Base-by-base conservation (phyloP, 35 echinoderm and acorn worm species). In the Patiria miniata region DNA sequence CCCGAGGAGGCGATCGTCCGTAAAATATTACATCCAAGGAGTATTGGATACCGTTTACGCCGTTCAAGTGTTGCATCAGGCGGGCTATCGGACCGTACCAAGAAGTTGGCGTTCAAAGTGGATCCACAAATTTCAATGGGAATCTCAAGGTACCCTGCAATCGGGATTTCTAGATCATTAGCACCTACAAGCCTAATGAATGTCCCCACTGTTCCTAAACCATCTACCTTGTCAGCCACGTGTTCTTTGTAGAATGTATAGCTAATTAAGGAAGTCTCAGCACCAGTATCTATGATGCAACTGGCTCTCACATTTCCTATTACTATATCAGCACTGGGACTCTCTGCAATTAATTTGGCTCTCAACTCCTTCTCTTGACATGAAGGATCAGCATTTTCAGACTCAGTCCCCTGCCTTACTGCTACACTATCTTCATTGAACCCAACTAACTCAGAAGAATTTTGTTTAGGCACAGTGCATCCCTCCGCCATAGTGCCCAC, bases 211-310 rank as follows among this genome's bases (percentile, higher is more conserved):
- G 79, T 56, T 28, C 61, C 26, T 23, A 69, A 29, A 69, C 22
- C 34, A 21, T 44, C 68, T 17, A 82, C 32, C 28, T 78, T 57
- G 51, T 87, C 76, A 37, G 47, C 76, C 26, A 93, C 36, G 23
- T 83, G 78, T 79, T 83, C 54, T 6, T 82, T 21, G 33, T 87
- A 92, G 33, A 92, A 57, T 22, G 37, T 37, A 19, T 44, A 68
- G 9, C 61, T 85, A 29, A 92, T 92, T 39, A 92, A 59, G 19
- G 90, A 87, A 0, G 90, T 82, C 61, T 87, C 85, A 51, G 90
- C 84, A 34, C 90, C 90, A 68, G 84, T 92, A 78, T 92, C 90
- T 39, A 92, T 39, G 7, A 81, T 83, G 69, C 85, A 92, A 0
- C 56, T 52, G 19, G 87, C 30, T 30, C 65, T 50, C 21, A 92